phyloP scores from a whole-genome alignment of 2,113 vertebrate species.

The Grallaria varia region DNA sequence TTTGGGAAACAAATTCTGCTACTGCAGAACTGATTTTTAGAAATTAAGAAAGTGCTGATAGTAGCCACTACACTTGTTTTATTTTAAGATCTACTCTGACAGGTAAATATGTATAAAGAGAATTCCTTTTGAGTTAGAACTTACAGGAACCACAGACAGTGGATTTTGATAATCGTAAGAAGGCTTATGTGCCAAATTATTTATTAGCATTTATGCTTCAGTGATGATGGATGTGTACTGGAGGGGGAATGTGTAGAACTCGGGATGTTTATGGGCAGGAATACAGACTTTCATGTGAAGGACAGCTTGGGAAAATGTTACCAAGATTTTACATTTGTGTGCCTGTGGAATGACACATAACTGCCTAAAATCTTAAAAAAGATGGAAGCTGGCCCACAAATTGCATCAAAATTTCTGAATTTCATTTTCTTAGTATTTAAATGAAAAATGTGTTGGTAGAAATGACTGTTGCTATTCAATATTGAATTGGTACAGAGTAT shows the following conservation, averaged over 20 bases:
- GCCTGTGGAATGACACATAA: neutral
- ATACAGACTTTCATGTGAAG: neutral
- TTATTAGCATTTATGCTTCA: neutral
- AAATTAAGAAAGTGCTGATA: neutral
- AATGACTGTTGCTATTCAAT: neutral
- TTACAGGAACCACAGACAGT: neutral
- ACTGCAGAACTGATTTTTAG: neutral
- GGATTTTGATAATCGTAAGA: neutral
- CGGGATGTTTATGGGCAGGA: neutral
- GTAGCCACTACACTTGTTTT: neutral
- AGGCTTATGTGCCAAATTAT: neutral
- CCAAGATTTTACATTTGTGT: neutral
- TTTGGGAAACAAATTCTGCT: neutral
- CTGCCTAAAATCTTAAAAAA: neutral
- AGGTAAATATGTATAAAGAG: neutral
- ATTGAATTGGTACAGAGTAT: neutral
- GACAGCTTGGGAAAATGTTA: neutral
- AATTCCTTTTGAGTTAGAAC: neutral
- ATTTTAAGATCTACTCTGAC: neutral
- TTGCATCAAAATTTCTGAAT: neutral
- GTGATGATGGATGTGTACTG: neutral
- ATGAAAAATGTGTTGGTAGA: neutral
- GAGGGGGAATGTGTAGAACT: neutral
- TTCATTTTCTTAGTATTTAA: neutral
- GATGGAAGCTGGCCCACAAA: neutral